Conservation (phyloP, 1,140 invertebrate species). For the Papilio polytes region DNA sequence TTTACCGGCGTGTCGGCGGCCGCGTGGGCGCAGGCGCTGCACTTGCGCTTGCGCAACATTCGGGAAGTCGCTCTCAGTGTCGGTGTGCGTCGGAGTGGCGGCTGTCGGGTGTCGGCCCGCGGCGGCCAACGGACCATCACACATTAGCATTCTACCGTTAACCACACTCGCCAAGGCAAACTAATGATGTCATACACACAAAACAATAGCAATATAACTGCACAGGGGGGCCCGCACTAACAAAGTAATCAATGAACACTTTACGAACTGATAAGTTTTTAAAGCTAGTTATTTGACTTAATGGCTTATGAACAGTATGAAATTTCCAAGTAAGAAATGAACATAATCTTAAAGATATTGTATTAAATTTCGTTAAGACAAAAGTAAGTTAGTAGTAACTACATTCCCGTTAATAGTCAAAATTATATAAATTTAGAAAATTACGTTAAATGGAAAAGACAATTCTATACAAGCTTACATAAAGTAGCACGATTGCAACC, state of each 20-base stretch:
- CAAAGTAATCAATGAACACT: slow-evolving; percentile 18
- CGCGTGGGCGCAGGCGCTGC: slow-evolving; percentile 63
- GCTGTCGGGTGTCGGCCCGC: slow-evolving; percentile 46
- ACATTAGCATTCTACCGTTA: slow-evolving; percentile 81
- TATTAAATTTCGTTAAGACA: background rate
- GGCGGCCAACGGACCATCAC: slow-evolving; percentile 65
- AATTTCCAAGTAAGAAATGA: background rate
- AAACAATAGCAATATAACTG: slow-evolving; percentile 55
- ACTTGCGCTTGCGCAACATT: slow-evolving; percentile 74
- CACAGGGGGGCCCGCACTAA: background rate
- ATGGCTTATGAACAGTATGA: background rate
- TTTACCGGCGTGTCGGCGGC: slow-evolving; percentile 54
- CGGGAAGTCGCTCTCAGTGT: slow-evolving; percentile 55
- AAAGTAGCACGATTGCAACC: background rate
- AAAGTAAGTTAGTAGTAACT: background rate
- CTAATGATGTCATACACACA: slow-evolving; percentile 64
- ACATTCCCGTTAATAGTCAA: too few relatives aligned
- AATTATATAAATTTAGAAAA: background rate
- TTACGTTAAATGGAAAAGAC: background rate
- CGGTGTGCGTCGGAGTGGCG: background rate
- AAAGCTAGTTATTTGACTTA: background rate
- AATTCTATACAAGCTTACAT: background rate
- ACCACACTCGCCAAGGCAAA: slow-evolving; percentile 65
- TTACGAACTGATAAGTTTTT: slow-evolving; percentile 11
- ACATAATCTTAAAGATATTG: background rate